Evolutionary conservation across 2,888 invertebrate genomes (phyloP).

Genomic region (Thymelicus acteon): DNA sequence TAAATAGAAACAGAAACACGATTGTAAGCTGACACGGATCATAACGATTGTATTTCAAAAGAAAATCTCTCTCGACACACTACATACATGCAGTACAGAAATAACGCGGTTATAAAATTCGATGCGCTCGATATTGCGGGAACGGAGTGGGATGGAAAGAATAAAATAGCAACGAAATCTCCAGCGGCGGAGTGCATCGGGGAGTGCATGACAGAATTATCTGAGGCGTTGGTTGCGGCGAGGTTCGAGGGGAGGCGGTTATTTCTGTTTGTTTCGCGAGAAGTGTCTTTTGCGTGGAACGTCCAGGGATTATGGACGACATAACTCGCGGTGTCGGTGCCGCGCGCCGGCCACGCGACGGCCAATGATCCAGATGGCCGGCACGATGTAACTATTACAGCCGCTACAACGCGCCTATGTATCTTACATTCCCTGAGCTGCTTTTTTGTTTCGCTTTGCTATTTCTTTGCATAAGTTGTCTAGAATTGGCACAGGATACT

Average conservation of each 20-base stretch:
- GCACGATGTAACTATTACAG: constrained; percentile 17
- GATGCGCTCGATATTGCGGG: constrained; percentile 54
- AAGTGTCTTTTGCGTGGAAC: constrained; percentile 60
- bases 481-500: background rate
- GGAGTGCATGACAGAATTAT: constrained; percentile 76
- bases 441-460: constrained; percentile 17
- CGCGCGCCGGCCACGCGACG: constrained; percentile 32
- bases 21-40: constrained; percentile 64
- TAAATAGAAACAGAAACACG: constrained; percentile 63
- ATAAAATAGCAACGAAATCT: constrained; percentile 68
- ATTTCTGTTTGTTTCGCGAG: constrained; percentile 79
- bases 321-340: constrained; percentile 56
- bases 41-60: constrained; percentile 71
- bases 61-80: constrained; percentile 64
- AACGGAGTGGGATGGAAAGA: constrained; percentile 43
- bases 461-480: constrained; percentile 2
- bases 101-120: constrained; percentile 62
- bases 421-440: constrained; percentile 9
- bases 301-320: constrained; percentile 53
- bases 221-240: constrained; percentile 58
- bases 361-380: constrained; percentile 36
- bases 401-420: constrained; percentile 18
- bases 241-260: constrained; percentile 69
- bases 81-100: constrained; percentile 55
- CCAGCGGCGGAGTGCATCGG: constrained; percentile 78